These are phyloP conservation scores for Folsomia candida DNA, from an alignment of 2,888 invertebrate species.

Conservation along the genomic window DNA sequence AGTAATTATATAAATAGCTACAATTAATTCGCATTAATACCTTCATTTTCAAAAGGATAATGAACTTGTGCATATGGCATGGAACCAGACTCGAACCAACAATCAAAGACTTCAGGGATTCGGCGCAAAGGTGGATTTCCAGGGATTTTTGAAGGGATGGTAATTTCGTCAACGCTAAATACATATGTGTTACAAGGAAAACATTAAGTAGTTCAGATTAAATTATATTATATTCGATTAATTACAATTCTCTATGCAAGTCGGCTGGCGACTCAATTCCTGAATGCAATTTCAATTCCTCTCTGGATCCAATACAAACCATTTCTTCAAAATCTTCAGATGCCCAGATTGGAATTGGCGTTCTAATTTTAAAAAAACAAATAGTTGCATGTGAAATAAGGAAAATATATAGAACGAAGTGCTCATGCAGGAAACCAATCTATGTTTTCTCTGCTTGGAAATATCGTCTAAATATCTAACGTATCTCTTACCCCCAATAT, in stretches of 20 bases:
- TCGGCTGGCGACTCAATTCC: slow-evolving; percentile 76
- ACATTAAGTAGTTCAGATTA: not conserved
- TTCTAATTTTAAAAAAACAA: too few species aligned
- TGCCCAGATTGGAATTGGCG: slow-evolving; percentile 96
- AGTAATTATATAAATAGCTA: too few species aligned
- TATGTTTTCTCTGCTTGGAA: too few species aligned
- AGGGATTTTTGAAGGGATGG: slow-evolving; percentile 81
- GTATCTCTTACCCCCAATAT: slow-evolving; percentile 99
- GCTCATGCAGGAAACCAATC: too few species aligned
- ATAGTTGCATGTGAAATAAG: too few species aligned
- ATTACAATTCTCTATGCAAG: slow-evolving; percentile 81
- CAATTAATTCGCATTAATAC: too few species aligned
- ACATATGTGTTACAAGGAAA: too few species aligned
- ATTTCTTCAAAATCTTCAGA: slow-evolving; percentile 87
- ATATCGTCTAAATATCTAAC: too few species aligned
- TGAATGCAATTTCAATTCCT: slow-evolving; percentile 79
- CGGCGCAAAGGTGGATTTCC: slow-evolving; percentile 81
- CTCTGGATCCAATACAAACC: slow-evolving; percentile 91
- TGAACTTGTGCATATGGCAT: slow-evolving; percentile 98
- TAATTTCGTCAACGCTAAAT: slow-evolving; percentile 77
- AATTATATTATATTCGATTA: not conserved
- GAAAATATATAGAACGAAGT: too few species aligned
- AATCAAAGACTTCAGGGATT: slow-evolving; percentile 94
- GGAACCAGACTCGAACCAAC: slow-evolving; percentile 99
- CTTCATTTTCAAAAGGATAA: slow-evolving; percentile 88